These are phyloP conservation scores for Onychomys arenicola DNA, from an alignment of 2,797 vertebrate genomes.

Conservation along the genomic window DNA sequence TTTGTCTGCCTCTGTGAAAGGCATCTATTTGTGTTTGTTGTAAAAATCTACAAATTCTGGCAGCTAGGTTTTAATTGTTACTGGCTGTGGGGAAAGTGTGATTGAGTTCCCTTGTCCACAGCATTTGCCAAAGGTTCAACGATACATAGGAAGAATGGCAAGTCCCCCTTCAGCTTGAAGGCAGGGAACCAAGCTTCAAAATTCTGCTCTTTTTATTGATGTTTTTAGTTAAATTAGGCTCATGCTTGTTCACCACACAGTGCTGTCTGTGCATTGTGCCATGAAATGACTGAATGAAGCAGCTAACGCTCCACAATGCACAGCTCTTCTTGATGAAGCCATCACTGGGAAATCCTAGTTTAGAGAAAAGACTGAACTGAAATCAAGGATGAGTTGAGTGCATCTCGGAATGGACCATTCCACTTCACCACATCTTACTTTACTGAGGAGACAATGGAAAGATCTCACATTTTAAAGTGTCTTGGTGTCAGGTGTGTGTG, in stretches of 20 bases:
- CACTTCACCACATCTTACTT: neutral
- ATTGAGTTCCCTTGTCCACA: neutral
- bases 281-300: neutral
- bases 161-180: neutral
- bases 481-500: neutral
- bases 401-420: neutral
- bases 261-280: neutral
- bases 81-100: neutral
- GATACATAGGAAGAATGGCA: neutral
- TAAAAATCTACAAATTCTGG: conserved; percentile 32
- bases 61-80: conserved; percentile 1
- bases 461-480: neutral
- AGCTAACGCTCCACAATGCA: neutral
- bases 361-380: neutral
- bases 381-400: neutral
- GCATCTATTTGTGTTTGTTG: neutral
- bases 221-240: neutral
- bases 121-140: fast-evolving
- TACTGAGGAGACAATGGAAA: neutral
- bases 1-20: neutral
- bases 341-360: neutral
- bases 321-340: neutral
- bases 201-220: neutral
- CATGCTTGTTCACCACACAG: fast-evolving
- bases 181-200: neutral